A percentile compares a stretch with the other conserved stretches of the same genome.
Evolutionary conservation across 2,797 vertebrate genomes (phyloP).

Genomic region (Peromyscus nudipes): DNA sequence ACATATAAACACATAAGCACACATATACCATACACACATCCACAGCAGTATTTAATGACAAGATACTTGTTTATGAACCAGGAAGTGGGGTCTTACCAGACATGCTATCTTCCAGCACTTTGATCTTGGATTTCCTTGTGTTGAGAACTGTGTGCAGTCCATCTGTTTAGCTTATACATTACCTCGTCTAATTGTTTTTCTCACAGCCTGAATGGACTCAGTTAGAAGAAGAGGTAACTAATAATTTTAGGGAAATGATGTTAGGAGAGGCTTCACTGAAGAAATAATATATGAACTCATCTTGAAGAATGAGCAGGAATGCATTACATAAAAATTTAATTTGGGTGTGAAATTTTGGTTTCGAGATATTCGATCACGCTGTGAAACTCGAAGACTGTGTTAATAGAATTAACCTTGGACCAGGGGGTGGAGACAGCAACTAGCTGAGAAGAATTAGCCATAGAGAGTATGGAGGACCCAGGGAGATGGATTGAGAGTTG

Average conservation of each 20-base stretch:
- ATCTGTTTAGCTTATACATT: slow-evolving; percentile 10
- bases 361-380: not conserved
- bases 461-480: not conserved
- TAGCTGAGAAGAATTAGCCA: not conserved
- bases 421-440: not conserved
- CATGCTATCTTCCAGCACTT: not conserved
- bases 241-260: slow-evolving; percentile 1
- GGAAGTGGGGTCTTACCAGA: not conserved
- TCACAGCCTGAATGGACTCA: not conserved
- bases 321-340: not conserved
- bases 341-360: not conserved
- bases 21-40: not conserved
- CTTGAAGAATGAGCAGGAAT: slow-evolving; percentile 26
- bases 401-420: not conserved
- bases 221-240: slow-evolving; percentile 20
- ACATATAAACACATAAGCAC: not conserved
- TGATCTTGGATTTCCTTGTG: not conserved
- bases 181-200: not conserved
- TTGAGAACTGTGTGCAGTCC: not conserved
- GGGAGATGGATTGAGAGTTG: not conserved
- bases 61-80: not conserved
- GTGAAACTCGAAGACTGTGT: not conserved
- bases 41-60: not conserved
- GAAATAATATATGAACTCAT: not conserved
- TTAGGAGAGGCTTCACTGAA: not conserved